A percentile compares a stretch with the other conserved stretches of the same genome.
Conservation (phyloP, 2,797 vertebrate genomes). For the Pangasius macronema region DNA sequence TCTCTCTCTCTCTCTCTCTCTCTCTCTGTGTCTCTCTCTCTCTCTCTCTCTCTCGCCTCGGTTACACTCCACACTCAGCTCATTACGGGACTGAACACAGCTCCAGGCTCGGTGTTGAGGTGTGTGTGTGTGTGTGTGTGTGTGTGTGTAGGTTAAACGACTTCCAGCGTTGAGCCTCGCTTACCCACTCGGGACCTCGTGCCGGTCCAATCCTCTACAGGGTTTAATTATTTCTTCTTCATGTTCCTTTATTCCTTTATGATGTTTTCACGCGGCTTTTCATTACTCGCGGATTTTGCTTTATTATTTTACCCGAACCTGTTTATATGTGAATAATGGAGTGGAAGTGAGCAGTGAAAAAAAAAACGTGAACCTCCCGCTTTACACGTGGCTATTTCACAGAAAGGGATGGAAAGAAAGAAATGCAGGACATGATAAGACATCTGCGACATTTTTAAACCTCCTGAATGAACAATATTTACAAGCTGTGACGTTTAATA, state of each 20-base stretch:
- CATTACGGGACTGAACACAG: neutral
- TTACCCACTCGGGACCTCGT: neutral
- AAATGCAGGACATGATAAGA: neutral
- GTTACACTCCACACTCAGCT: neutral
- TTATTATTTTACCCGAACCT: neutral
- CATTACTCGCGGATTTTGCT: neutral
- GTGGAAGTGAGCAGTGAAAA: neutral
- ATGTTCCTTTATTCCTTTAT: too few species aligned
- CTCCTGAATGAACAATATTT: neutral
- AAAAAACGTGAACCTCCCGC: neutral
- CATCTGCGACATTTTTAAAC: neutral
- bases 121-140: neutral
- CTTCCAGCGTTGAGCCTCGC: neutral
- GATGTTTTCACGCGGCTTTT: neutral
- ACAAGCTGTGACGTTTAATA: neutral
- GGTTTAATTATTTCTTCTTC: neutral
- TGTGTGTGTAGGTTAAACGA: neutral
- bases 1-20: constrained; percentile 8
- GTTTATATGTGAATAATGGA: too few species aligned
- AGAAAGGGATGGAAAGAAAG: neutral
- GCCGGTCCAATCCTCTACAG: neutral
- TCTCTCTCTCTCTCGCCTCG: neutral
- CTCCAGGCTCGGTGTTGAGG: neutral
- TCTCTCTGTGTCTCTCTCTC: neutral
- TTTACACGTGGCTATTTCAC: neutral